Base-by-base conservation (phyloP, 1,140 invertebrate species). In the Drosophila sechellia region DNA sequence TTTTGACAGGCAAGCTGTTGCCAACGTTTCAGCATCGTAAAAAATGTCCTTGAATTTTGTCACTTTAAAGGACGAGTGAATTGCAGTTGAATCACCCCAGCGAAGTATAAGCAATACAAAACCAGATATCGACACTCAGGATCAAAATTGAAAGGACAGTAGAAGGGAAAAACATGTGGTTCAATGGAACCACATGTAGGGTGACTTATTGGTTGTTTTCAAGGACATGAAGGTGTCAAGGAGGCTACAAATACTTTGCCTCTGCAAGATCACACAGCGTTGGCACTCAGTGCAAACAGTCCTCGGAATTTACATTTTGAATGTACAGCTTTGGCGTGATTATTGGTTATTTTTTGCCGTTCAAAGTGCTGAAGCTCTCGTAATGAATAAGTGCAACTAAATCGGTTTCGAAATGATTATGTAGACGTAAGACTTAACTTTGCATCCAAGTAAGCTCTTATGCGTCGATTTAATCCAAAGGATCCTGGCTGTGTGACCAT, bases 1-100 rank as follows among this genome's bases (percentile, higher is more conserved):
- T 17, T 52, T 3, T 52, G 49, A 52, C 31, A 52, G 31, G 15
- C 49, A 12, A 35, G 49, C 31, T 52, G 49, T 20, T 52, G 15
- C 15, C 27, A 31, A 4, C 49, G 46, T 4, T 48, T n/a, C n/a
- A 5, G 6, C 48, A 15, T 34, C 48, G 49, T 52, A 35, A 20
- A 20, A 52, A 35, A 5, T 52, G 49, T 35, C 49, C 49, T 35
- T 52, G 49, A 35, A 35, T 12, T 20, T 20, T 35, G 49, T 34
- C 31, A 52, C 17, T 52, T 20, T 13, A 1, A 12, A 13, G 49
- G 15, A 4, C 27, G n/a, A 2, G 49, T 12, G n/a, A n/a, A 35
- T 2, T 20, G 49, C 15, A 17, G 31, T 12, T 17, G 15, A 20
- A 17, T 3, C 8, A 13, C 37, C 37, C 12, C 12, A 13, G 35